phyloP scores from a whole-genome alignment of 2,113 vertebrate genomes.

The Hucho hucho region DNA sequence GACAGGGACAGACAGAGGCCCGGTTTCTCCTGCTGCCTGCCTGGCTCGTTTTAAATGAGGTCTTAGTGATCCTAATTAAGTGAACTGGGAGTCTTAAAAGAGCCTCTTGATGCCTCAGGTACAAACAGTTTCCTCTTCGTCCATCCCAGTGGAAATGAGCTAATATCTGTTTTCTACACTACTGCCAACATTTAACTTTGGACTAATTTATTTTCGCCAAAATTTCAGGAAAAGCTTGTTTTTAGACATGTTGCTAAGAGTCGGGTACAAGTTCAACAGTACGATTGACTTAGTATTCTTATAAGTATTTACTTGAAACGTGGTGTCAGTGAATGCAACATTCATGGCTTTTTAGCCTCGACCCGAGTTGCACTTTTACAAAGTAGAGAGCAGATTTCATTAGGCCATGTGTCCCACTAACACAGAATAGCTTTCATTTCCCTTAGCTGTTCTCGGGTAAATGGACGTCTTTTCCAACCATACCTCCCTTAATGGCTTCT shows the following conservation, averaged over 20 bases:
- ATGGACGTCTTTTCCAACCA: too few relatives aligned
- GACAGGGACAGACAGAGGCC: constrained; percentile 16
- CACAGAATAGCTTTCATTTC: constrained; percentile 62
- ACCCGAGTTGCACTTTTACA: constrained; percentile 36
- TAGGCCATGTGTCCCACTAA: constrained; percentile 50
- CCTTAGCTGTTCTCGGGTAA: constrained; percentile 23
- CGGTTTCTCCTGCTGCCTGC: neutral
- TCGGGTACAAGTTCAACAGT: too few relatives aligned
- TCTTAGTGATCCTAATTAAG: constrained; percentile 44
- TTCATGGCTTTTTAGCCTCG: constrained; percentile 21
- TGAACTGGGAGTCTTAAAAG: constrained; percentile 37
- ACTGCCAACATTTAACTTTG: constrained; percentile 4
- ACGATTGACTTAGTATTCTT: neutral
- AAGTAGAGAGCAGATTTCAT: constrained; percentile 46
- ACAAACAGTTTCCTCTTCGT: constrained; percentile 31
- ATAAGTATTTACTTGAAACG: neutral
- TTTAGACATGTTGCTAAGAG: too few relatives aligned
- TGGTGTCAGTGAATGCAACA: constrained; percentile 13
- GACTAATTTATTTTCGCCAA: neutral
- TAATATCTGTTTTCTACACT: constrained; percentile 23
- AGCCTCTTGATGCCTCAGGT: constrained; percentile 31
- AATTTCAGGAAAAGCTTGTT: neutral
- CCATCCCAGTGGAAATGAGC: constrained; percentile 26
- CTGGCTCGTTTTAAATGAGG: constrained; percentile 25
- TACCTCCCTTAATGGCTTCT: too few relatives aligned